Evolutionary conservation across 2,888 invertebrate genomes (phyloP), one percentile per base, ranked within the genome.

Genomic region (Chrysolina haemoptera): DNA sequence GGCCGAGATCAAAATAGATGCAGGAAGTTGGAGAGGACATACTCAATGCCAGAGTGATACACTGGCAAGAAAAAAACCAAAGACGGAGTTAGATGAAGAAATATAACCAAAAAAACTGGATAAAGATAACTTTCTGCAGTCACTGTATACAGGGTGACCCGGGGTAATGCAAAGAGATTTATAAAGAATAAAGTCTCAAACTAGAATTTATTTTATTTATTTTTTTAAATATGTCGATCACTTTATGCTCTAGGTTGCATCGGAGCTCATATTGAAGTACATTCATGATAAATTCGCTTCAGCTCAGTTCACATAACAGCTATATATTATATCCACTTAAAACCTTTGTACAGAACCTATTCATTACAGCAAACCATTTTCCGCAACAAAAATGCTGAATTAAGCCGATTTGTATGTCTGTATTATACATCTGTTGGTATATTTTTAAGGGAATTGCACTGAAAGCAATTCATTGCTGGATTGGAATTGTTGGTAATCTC

Each of bases 251-350:
- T 53, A 53, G 11, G 11, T 12, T 20, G 53, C 12, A 20, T 22
- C 43, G 20, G 20, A 20, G 53, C 9, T 12, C 53, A 53, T n/a
- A n/a, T 53, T 53, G 11, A 53, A 53, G 53, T 11, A 53, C 20
- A 5, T 53, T 53, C 53, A 53, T 53, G 53, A 53, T 53, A 53
- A 53, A 53, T 53, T 53, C 53, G 20, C 11, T 53, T 53, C 18
- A 53, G 20, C 20, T 53, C 53, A 10, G 53, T 12, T 18, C 53
- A 18, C 20, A 20, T 3, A 48, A 18, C 53, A 53, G 53, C 53
- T 11, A 20, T 53, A 53, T 53, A 53, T 53, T 22, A 20, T 53
- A 53, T 53, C 20, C 53, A 18, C 48, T 48, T 48, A 48, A 48
- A 16, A 48, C 48, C 48, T 48, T 48, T 48, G 48, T 48, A 3